Percentiles rank a stretch among this genome's conserved stretches.
Evolutionary conservation across 2,113 vertebrate species (phyloP).

Genomic region (Lasiurus cinereus): DNA sequence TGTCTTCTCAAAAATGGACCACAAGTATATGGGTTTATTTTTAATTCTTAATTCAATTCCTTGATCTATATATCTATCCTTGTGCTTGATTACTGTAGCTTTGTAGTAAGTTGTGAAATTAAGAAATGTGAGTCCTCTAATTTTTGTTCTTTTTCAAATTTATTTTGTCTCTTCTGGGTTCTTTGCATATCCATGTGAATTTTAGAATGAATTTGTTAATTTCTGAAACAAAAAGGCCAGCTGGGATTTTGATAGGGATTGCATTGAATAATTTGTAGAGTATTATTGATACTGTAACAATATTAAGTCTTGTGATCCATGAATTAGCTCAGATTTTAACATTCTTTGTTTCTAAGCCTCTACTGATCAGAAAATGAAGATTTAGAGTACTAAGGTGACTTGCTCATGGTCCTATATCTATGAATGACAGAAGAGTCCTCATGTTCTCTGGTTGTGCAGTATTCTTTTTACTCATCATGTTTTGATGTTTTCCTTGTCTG

Average conservation of each 20-base stretch:
- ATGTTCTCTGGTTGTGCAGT: background rate
- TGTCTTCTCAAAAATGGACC: slow-evolving; percentile 22
- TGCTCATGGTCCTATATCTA: background rate
- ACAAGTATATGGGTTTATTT: slow-evolving; percentile 13
- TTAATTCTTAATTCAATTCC: background rate
- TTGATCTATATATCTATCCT: background rate
- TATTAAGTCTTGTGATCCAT: background rate
- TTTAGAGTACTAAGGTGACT: background rate
- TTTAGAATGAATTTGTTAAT: slow-evolving; percentile 29
- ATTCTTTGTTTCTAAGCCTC: slow-evolving; percentile 26
- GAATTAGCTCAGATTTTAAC: slow-evolving; percentile 2
- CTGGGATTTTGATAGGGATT: background rate
- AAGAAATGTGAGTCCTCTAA: slow-evolving; percentile 35
- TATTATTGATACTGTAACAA: background rate
- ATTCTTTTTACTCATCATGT: slow-evolving; percentile 29
- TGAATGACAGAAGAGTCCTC: background rate
- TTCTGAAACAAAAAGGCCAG: background rate
- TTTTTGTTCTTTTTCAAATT: background rate
- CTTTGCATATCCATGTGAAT: background rate
- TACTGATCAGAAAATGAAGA: background rate
- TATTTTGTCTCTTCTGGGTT: slow-evolving; percentile 10
- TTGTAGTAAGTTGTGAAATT: slow-evolving; percentile 51
- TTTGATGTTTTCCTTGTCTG: background rate
- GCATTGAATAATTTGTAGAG: background rate
- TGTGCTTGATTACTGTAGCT: slow-evolving; percentile 34